phyloP scores from a whole-genome alignment of 1,140 invertebrate genomes.

The Bradysia coprophila region DNA sequence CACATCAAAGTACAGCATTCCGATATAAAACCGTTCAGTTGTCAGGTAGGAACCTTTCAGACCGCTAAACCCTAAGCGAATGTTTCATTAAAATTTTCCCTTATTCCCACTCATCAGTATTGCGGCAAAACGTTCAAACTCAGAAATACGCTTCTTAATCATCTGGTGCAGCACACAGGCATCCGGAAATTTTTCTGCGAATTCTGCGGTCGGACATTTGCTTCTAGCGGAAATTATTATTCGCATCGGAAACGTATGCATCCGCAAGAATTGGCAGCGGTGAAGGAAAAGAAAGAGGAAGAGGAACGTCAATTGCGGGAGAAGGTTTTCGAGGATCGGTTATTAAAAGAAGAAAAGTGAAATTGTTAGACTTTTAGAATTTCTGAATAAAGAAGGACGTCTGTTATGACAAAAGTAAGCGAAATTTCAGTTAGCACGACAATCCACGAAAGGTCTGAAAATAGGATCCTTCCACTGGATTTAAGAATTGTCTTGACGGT shows the following conservation, averaged over 20 bases:
- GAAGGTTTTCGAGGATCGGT: too few species aligned
- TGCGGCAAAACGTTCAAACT: slow-evolving; percentile 2
- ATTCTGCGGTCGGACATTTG: slow-evolving; percentile 2
- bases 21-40: not conserved
- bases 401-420: too few species aligned
- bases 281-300: slow-evolving; percentile 1
- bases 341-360: too few species aligned
- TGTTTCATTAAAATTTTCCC: not conserved
- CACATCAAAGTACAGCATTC: slow-evolving; percentile 2
- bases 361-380: too few species aligned
- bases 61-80: not conserved
- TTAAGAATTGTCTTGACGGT: too few species aligned
- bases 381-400: too few species aligned
- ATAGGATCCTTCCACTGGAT: too few species aligned
- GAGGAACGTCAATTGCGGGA: too few species aligned
- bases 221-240: slow-evolving; percentile 3
- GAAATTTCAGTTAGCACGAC: too few species aligned
- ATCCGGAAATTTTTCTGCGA: not conserved
- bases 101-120: not conserved
- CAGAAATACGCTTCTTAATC: slow-evolving; percentile 2
- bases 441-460: too few species aligned
- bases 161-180: slow-evolving; percentile 2
- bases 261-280: slow-evolving; percentile 2
- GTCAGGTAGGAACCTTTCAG: not conserved
- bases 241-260: slow-evolving; percentile 3